A percentile compares a stretch with the other conserved stretches of the same genome.
These are phyloP conservation scores for Musca vetustissima DNA, from an alignment of 1,140 invertebrate genomes.

Conservation along the genomic window DNA sequence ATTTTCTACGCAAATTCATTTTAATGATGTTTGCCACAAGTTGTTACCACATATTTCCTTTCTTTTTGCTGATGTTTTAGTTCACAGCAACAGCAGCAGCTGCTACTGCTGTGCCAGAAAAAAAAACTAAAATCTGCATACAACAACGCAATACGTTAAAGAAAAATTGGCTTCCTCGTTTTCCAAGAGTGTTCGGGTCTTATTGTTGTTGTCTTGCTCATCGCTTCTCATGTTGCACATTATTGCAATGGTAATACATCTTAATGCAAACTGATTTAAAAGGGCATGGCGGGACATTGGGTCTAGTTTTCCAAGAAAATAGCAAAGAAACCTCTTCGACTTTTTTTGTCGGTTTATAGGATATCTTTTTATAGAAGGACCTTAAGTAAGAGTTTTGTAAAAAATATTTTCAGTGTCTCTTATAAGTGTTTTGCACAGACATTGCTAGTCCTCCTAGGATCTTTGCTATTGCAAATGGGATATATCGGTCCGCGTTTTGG, in stretches of 20 bases:
- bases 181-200: not conserved
- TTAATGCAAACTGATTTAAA: constrained; percentile 1
- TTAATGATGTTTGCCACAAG: constrained; percentile 23
- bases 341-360: too few species aligned
- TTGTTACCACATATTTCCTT: constrained; percentile 14
- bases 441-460: too few species aligned
- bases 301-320: too few species aligned
- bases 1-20: constrained; percentile 18
- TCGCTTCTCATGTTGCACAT: not conserved
- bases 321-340: too few species aligned
- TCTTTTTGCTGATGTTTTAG: not conserved
- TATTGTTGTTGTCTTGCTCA: not conserved
- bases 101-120: not conserved
- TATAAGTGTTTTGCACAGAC: too few species aligned
- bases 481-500: too few species aligned
- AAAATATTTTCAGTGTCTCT: too few species aligned
- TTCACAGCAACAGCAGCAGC: too few species aligned
- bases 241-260: not conserved
- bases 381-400: too few species aligned
- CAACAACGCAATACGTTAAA: constrained; percentile 2
- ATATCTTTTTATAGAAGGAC: too few species aligned
- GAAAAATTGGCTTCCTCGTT: constrained; percentile 16
- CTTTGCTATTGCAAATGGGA: too few species aligned
- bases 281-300: too few species aligned
- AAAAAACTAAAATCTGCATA: constrained; percentile 21